Evolutionary conservation across 2,888 invertebrate genomes (phyloP), one percentile per base, ranked within the genome.

Genomic region (Drosophila flavopinicola): DNA sequence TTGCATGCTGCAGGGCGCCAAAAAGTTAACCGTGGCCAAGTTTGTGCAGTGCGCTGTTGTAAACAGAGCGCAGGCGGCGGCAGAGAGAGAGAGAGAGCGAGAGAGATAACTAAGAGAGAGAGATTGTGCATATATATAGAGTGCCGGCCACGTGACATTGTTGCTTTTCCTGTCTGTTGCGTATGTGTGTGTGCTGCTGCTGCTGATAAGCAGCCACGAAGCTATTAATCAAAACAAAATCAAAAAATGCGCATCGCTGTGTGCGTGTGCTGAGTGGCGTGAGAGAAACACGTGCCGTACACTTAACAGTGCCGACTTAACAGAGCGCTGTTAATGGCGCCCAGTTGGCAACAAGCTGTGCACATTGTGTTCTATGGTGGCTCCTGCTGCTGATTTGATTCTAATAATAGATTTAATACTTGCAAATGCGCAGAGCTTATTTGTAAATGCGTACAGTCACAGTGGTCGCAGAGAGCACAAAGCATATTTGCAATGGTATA

Each of bases 261-360:
- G 78, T 74, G 82, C 41, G 67, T 78, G 78, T 2, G 63, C 66
- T 44, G 29, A 37, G 30, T 41, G 9, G 48, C 65, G 80, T 71
- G 89, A 88, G 88, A 77, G 89, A 87, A 88, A 88, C 89, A 89
- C 89, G 89, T 84, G 86, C 86, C 85, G 67, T 61, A 1, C 48
- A 37, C 35, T 64, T 66, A 71, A 72, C 73, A 72, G 59, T 15
- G 49, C 13, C 58, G 10, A 6, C 23, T 64, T 82, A 87, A 78
- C 79, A 85, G 76, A 23, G 60, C 66, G 10, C 69, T 77, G 74
- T 54, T 69, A 56, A 27, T 1, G 1, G 4, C 15, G 11, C n/a
- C 52, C 64, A 33, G 68, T 87, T 78, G 87, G 48, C 80, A 86
- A 84, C 86, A 68, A 78, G 57, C 49, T 5, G n/a, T 11, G 9